These are phyloP conservation scores for Meloidogyne exigua DNA, from an alignment of 1,140 invertebrate genomes.

Conservation along the genomic window DNA sequence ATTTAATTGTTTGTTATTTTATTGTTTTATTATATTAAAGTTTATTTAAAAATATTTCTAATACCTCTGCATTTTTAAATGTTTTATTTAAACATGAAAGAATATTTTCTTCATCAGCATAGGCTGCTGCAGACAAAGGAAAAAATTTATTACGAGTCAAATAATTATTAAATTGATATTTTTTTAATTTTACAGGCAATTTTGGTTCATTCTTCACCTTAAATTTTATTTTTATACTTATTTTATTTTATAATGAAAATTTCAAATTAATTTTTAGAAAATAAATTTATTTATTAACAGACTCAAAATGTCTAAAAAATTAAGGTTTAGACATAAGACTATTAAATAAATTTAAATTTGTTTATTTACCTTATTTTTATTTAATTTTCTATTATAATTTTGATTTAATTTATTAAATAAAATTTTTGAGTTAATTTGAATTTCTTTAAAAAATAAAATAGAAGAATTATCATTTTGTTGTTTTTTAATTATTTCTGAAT, in stretches of 20 bases:
- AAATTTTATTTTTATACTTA: background rate
- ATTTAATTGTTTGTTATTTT: too few relatives aligned
- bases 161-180: background rate
- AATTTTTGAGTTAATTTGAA: background rate
- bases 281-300: too few relatives aligned
- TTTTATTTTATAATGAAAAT: too few relatives aligned
- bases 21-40: too few relatives aligned
- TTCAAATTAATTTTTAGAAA: too few relatives aligned
- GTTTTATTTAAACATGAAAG: slow-evolving; percentile 14
- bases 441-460: background rate
- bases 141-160: slow-evolving; percentile 30
- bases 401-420: background rate
- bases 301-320: too few relatives aligned
- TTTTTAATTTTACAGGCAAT: background rate
- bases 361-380: background rate
- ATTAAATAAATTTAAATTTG: too few relatives aligned
- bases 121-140: slow-evolving; percentile 41
- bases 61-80: slow-evolving; percentile 1
- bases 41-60: background rate
- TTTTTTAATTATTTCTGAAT: background rate
- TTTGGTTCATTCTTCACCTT: background rate
- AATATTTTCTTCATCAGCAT: slow-evolving; percentile 20
- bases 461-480: background rate
- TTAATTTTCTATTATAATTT: background rate
- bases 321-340: too few relatives aligned